Conservation (phyloP, 2,888 invertebrate species). For the Pammene fasciana region DNA sequence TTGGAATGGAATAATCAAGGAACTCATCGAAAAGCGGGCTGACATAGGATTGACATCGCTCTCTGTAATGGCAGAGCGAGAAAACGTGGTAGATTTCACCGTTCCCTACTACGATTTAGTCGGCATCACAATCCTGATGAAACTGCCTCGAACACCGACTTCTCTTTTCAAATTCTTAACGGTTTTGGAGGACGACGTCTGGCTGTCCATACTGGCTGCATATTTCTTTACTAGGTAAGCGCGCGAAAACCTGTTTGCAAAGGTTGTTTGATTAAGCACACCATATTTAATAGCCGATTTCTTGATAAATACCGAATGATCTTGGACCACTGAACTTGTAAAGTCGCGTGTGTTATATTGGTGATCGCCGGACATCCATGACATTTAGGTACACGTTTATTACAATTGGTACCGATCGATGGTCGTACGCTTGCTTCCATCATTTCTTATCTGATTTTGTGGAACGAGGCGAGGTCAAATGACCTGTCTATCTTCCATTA, state of each 20-base stretch:
- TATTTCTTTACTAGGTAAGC: constrained; percentile 95
- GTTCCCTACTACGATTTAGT: constrained; percentile 99
- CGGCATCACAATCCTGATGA: constrained; percentile 98
- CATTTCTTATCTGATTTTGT: constrained; percentile 72
- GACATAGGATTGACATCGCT: constrained; percentile 97
- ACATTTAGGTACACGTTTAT: constrained; percentile 52
- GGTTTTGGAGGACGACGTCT: constrained; percentile 97
- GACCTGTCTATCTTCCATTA: constrained; percentile 44
- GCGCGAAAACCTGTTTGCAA: constrained; percentile 53
- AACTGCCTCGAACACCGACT: constrained; percentile 93
- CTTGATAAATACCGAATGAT: constrained; percentile 31
- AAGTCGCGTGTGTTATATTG: constrained; percentile 36
- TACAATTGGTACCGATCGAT: constrained; percentile 56
- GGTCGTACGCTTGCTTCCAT: constrained; percentile 59
- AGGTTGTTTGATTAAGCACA: constrained; percentile 23
- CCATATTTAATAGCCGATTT: constrained; percentile 33
- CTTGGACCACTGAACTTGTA: constrained; percentile 31
- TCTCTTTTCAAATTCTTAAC: constrained; percentile 98
- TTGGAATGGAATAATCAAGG: constrained; percentile 93
- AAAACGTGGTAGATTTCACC: constrained; percentile 98
- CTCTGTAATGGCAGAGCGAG: constrained; percentile 98
- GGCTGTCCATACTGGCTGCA: constrained; percentile 97
- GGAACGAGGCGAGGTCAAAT: constrained; percentile 70
- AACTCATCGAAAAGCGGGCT: constrained; percentile 92
- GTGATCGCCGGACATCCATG: constrained; percentile 51